Evolutionary conservation across 2,888 invertebrate species (phyloP).

Genomic region (Brachyptera putata): DNA sequence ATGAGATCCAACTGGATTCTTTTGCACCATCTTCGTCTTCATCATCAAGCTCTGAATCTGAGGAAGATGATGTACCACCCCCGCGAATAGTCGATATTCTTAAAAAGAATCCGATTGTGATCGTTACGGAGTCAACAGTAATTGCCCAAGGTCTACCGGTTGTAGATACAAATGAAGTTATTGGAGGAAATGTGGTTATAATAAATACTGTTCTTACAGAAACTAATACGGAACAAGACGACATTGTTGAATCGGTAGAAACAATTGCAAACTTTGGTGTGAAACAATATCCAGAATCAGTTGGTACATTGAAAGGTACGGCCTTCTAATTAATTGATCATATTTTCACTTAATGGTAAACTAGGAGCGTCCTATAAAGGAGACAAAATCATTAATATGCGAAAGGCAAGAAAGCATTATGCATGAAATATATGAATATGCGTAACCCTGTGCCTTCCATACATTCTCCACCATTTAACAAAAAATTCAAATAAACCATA

Average conservation of each 20-base stretch:
- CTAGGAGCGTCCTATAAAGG: too few species aligned
- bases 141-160: too few species aligned
- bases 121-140: background rate
- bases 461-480: too few species aligned
- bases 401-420: too few species aligned
- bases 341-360: too few species aligned
- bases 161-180: background rate
- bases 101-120: conserved; percentile 10
- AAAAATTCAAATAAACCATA: too few species aligned
- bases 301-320: background rate
- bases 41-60: conserved; percentile 28
- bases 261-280: too few species aligned
- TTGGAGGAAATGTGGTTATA: background rate
- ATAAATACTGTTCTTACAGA: background rate
- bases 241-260: background rate
- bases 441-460: too few species aligned
- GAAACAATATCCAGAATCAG: too few species aligned
- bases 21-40: conserved; percentile 29
- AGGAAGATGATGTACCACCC: conserved; percentile 12
- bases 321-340: too few species aligned
- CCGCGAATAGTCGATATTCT: conserved; percentile 15
- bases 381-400: too few species aligned
- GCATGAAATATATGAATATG: too few species aligned
- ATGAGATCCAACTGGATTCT: conserved; percentile 32
- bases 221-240: background rate